Conservation (phyloP, 2,797 vertebrate species). For the Lutjanus campechanus region DNA sequence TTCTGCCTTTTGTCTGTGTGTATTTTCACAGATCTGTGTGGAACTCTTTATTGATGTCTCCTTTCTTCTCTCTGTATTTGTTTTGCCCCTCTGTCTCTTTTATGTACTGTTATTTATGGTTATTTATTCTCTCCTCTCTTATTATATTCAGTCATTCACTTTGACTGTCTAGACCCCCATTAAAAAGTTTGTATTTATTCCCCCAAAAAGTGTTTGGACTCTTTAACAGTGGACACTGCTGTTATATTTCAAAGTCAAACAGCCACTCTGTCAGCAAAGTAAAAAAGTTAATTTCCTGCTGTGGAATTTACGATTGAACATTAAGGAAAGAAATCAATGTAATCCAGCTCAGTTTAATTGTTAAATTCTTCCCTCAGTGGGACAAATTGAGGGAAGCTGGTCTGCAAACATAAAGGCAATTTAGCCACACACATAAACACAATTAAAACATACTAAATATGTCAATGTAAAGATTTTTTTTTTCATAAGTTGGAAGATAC, state of each 20-base stretch:
- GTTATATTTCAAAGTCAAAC: conserved; percentile 1
- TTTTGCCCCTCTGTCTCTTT: neutral
- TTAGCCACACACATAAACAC: neutral
- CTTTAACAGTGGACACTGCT: neutral
- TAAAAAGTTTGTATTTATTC: neutral
- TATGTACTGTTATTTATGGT: conserved; percentile 1
- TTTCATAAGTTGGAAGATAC: neutral
- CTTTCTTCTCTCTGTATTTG: neutral
- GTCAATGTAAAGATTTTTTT: neutral
- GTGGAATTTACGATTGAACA: conserved; percentile 6
- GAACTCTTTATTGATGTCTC: neutral
- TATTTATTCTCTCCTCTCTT: neutral
- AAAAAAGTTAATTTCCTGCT: conserved; percentile 6
- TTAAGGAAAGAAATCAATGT: conserved; percentile 7
- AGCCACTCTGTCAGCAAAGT: conserved; percentile 1
- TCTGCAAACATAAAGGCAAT: conserved; percentile 4
- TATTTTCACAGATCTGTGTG: neutral
- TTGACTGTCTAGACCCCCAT: neutral
- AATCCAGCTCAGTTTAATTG: conserved; percentile 10
- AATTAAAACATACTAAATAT: conserved; percentile 1
- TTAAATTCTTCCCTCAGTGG: neutral
- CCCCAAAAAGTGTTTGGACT: neutral
- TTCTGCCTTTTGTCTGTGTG: conserved; percentile 1
- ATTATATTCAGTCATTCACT: conserved; percentile 5
- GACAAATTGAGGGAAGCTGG: neutral